Percentiles rank a stretch among this genome's conserved stretches.
Conservation (phyloP, 2,113 vertebrate genomes). For the Charadrius vociferus region DNA sequence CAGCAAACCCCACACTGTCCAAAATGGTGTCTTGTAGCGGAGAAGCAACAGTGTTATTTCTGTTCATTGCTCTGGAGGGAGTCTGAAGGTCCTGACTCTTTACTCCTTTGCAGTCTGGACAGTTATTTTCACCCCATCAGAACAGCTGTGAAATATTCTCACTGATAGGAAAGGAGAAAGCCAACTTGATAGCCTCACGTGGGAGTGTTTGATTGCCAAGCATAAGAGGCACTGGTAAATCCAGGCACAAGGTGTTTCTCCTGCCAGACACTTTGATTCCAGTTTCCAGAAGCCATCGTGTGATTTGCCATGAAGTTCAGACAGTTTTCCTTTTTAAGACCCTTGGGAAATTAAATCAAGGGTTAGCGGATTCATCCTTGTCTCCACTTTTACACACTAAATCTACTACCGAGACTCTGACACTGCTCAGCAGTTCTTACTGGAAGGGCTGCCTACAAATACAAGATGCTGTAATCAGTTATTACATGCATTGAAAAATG, state of each 20-base stretch:
- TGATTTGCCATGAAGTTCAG: constrained; percentile 16
- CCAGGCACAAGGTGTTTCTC: background rate
- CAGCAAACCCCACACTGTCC: background rate
- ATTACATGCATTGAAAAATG: background rate
- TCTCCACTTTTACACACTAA: constrained; percentile 16
- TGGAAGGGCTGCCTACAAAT: background rate
- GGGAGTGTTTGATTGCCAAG: background rate
- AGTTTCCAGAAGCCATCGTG: background rate
- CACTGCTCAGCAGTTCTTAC: constrained; percentile 18
- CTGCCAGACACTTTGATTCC: background rate
- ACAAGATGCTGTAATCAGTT: background rate
- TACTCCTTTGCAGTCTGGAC: background rate
- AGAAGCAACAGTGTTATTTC: background rate
- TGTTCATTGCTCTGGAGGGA: background rate
- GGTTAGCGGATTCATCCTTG: constrained; percentile 18
- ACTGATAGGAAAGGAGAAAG: background rate
- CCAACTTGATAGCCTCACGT: background rate
- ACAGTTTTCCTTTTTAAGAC: background rate
- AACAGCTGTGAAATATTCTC: background rate
- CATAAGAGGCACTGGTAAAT: background rate
- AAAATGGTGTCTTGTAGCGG: background rate
- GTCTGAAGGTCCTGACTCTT: background rate
- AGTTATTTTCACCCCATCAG: background rate
- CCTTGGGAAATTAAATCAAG: constrained; percentile 29
- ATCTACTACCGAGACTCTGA: constrained; percentile 5